phyloP scores from a whole-genome alignment of 2,888 invertebrate genomes.

The Rhingia rostrata region DNA sequence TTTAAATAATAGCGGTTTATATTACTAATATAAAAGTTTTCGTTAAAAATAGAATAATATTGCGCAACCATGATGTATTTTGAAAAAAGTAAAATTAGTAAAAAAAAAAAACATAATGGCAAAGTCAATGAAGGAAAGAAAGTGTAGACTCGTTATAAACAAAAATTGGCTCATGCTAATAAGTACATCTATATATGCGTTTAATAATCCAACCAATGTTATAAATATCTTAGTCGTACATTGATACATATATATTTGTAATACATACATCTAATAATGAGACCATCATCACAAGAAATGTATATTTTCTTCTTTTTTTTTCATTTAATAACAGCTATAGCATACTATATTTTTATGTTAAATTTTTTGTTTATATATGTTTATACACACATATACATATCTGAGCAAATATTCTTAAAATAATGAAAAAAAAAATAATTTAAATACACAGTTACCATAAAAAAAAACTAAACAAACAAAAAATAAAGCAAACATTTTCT shows the following conservation, averaged over 20 bases:
- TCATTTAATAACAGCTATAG: slow-evolving; percentile 12
- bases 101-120: background rate
- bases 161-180: slow-evolving; percentile 29
- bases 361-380: slow-evolving; percentile 12
- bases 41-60: background rate
- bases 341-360: slow-evolving; percentile 6
- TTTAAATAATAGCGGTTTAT: background rate
- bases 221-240: slow-evolving; percentile 4
- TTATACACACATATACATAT: slow-evolving; percentile 20
- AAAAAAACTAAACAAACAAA: background rate
- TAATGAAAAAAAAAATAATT: background rate
- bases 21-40: background rate
- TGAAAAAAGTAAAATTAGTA: background rate
- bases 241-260: slow-evolving; percentile 29
- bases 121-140: background rate
- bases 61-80: no score
- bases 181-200: slow-evolving; percentile 13
- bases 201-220: slow-evolving; percentile 12
- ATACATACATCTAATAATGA: slow-evolving; percentile 63
- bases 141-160: slow-evolving; percentile 17
- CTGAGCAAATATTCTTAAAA: slow-evolving; percentile 29
- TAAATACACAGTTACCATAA: background rate
- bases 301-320: slow-evolving; percentile 35
- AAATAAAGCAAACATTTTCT: background rate
- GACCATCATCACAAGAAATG: slow-evolving; percentile 67